These are phyloP conservation scores for Paratilapia polleni DNA, from an alignment of 2,113 vertebrate species.

Conservation along the genomic window DNA sequence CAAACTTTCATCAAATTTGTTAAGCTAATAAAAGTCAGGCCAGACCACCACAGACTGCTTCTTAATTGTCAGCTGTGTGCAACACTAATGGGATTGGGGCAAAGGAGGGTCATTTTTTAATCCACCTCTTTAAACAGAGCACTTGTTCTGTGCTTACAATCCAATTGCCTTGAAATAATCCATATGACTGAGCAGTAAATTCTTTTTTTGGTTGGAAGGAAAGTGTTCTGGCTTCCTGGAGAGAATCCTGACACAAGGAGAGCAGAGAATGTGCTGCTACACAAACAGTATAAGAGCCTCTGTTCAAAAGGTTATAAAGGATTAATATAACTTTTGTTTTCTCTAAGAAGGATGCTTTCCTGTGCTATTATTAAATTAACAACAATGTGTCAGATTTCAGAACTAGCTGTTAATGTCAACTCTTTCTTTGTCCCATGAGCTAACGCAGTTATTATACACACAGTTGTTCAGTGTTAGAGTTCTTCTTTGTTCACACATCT, in stretches of 20 bases:
- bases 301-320: neutral
- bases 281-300: neutral
- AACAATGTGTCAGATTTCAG: neutral
- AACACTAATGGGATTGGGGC: constrained; percentile 74
- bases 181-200: constrained; percentile 64
- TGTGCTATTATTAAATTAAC: neutral
- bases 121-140: constrained; percentile 63
- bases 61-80: constrained; percentile 74
- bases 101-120: constrained; percentile 63
- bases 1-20: constrained; percentile 78
- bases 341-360: neutral
- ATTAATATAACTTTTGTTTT: neutral
- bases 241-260: constrained; percentile 19
- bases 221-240: constrained; percentile 12
- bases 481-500: constrained; percentile 4
- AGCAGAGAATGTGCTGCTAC: constrained; percentile 11
- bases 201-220: constrained; percentile 43
- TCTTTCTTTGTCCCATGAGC: neutral
- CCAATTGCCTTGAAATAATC: constrained; percentile 70
- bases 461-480: neutral
- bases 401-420: neutral
- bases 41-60: constrained; percentile 59
- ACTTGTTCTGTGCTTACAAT: constrained; percentile 75
- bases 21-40: constrained; percentile 78
- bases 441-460: neutral